Base-by-base conservation (phyloP, 2,113 vertebrate species). In the Vombatus ursinus region DNA sequence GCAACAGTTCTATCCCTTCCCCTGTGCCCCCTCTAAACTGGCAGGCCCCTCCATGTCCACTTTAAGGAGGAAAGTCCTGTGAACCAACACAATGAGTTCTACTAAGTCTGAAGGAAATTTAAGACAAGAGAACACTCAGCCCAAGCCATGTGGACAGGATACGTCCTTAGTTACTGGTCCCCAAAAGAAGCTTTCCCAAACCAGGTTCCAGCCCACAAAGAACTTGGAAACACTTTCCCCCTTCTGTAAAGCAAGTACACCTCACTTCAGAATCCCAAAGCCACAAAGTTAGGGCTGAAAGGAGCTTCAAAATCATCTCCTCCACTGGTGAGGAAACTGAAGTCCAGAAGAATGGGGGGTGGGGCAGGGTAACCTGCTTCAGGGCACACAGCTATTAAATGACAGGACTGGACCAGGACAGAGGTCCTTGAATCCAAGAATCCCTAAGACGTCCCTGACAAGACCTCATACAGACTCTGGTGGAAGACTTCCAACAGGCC, bases 121-220 rank as follows among this genome's bases (percentile, higher is more conserved):
- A 47, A 89, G 89, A 94, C n/a, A 61, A 92, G 94, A 89, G 93
- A 94, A 25, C 11, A 77, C 94, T 90, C 50, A 92, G 94, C 93
- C 84, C 49, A 93, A 95, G 93, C 44, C 19, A 23, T 37, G 47
- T 47, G 48, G 94, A 52, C 92, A 89, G 48, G 22, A 47, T 53
- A 53, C 93, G 24, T 94, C 61, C 31, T 37, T 68, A 68, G 31
- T 16, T 68, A 68, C 28, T 37, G 12, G 61, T 68, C 61, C 61
- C 53, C 31, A 31, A 61, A 77, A 84, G 68, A 1, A 84, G 16
- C 16, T 44, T 84, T 84, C n/a, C 9, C n/a, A 44, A 84, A n/a
- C 19, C n/a, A 84, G 68, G 68, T n/a, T 44, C 19, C 50, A 19
- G 52, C 77, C 93, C 93, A 84, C 52, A 94, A 96, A 90, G 54